A percentile compares a stretch with the other conserved stretches of the same genome.
Conservation (phyloP, 2,113 vertebrate species). For the Mixornis gularis region DNA sequence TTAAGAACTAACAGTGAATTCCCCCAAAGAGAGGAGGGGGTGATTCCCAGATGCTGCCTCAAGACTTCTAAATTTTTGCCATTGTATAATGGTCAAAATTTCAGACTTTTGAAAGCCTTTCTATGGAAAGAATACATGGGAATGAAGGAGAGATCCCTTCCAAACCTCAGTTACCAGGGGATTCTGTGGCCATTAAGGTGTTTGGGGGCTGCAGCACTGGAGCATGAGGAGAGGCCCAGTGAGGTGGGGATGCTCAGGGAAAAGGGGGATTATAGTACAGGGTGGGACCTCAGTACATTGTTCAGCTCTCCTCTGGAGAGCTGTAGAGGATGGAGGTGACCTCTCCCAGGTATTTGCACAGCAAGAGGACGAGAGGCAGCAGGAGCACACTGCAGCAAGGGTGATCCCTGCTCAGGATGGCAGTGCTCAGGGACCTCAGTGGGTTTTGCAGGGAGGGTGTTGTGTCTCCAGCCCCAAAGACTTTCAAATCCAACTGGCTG, state of each 20-base stretch:
- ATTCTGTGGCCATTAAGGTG: background rate
- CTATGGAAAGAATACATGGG: rapidly evolving
- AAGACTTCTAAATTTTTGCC: background rate
- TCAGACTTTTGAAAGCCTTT: rapidly evolving
- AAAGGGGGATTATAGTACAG: background rate
- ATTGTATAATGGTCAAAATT: background rate
- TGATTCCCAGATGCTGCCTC: background rate
- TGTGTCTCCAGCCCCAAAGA: background rate
- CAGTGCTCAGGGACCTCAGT: background rate
- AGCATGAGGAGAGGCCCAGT: background rate
- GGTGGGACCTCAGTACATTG: background rate
- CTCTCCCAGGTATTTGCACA: rapidly evolving
- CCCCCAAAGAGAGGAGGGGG: background rate
- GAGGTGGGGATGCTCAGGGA: background rate
- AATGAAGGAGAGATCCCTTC: background rate
- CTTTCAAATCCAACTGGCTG: background rate
- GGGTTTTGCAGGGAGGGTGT: background rate
- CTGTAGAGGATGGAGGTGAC: background rate
- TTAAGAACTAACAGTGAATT: background rate
- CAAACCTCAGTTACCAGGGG: rapidly evolving
- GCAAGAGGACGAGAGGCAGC: background rate
- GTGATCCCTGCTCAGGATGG: rapidly evolving
- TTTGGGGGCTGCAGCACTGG: background rate
- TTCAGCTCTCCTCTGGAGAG: rapidly evolving
- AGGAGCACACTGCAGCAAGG: background rate